Evolutionary conservation across 2,113 vertebrate genomes (phyloP).

Genomic region (Ictidomys tridecemlineatus): DNA sequence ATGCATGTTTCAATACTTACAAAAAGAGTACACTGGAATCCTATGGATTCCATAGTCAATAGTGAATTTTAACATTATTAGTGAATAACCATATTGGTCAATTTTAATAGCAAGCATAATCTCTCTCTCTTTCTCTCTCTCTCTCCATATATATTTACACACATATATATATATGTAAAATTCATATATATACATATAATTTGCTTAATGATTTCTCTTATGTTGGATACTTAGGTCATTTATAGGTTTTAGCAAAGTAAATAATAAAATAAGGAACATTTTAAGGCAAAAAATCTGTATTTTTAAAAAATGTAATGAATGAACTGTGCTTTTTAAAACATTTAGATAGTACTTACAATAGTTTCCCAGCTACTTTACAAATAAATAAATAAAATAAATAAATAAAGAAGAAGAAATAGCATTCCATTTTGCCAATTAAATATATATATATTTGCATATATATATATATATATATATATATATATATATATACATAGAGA

Average conservation of each 20-base stretch:
- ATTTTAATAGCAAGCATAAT: not conserved
- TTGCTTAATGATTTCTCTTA: not conserved
- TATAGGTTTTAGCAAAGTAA: constrained; percentile 43
- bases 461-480: too few relatives aligned
- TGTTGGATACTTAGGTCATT: not conserved
- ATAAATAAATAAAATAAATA: too few relatives aligned
- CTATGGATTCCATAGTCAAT: not conserved
- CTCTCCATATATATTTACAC: too few relatives aligned
- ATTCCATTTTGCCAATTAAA: not conserved
- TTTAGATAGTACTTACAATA: not conserved
- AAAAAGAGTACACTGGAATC: not conserved
- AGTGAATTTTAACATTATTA: not conserved
- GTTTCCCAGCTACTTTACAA: not conserved
- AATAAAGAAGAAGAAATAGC: too few relatives aligned
- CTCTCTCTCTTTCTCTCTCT: not conserved
- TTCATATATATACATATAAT: not conserved
- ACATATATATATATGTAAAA: too few relatives aligned
- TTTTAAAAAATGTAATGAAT: not conserved
- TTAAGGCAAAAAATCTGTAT: not conserved
- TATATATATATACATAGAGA: too few relatives aligned
- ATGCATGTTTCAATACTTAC: not conserved
- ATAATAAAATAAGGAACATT: constrained; percentile 8
- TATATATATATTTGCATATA: too few relatives aligned
- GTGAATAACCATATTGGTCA: not conserved
- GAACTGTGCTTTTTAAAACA: not conserved